Evolutionary conservation across 1,140 invertebrate species (phyloP).

Genomic region (Steinernema feltiae): DNA sequence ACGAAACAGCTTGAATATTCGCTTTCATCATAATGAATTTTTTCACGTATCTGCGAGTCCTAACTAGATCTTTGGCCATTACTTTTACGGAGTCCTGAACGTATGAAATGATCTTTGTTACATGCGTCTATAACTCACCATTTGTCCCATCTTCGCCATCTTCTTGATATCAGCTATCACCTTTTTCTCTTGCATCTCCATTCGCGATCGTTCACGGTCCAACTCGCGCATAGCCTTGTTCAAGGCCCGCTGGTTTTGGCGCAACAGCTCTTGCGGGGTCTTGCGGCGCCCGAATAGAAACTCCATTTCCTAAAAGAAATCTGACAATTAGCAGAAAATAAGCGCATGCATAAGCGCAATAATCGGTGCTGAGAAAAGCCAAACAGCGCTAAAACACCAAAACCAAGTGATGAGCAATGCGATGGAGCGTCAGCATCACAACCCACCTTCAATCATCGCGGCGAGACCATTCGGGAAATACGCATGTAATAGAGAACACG

Average conservation of each 20-base stretch:
- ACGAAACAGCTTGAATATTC: conserved; percentile 95
- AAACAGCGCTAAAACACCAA: too few species aligned
- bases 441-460: too few species aligned
- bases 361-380: too few species aligned
- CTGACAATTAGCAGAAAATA: not conserved
- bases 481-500: too few species aligned
- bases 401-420: not conserved
- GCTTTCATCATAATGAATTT: conserved; percentile 99
- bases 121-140: conserved; percentile 66
- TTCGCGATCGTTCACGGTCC: conserved; percentile 76
- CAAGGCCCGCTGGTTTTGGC: conserved; percentile 94
- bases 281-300: conserved; percentile 93
- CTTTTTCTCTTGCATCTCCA: conserved; percentile 99
- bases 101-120: conserved; percentile 17
- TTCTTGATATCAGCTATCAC: conserved; percentile 97
- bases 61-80: conserved; percentile 97
- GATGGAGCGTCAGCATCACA: too few species aligned
- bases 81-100: conserved; percentile 95
- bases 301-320: conserved; percentile 65
- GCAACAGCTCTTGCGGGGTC: conserved; percentile 93
- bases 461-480: not conserved
- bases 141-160: conserved; percentile 96
- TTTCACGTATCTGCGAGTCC: conserved; percentile 86
- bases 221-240: conserved; percentile 88
- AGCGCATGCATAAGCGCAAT: not conserved